A percentile compares a stretch with the other conserved stretches of the same genome.
These are phyloP conservation scores for Eolophus roseicapilla DNA, from an alignment of 2,113 vertebrate species.

Conservation along the genomic window DNA sequence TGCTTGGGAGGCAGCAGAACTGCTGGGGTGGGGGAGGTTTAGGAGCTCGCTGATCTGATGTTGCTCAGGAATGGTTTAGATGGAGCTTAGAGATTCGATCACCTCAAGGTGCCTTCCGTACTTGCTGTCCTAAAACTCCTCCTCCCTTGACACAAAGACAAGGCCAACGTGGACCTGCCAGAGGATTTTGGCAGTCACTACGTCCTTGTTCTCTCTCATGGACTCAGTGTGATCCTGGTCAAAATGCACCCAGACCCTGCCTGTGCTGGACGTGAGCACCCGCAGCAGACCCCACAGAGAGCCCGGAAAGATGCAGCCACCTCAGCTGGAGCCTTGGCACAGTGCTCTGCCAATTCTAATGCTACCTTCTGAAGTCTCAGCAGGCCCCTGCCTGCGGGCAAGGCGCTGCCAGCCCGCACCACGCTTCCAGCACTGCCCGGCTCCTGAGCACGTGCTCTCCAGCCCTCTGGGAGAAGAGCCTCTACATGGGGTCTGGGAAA, in stretches of 20 bases:
- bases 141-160: neutral
- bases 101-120: neutral
- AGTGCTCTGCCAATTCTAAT: neutral
- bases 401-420: neutral
- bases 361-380: neutral
- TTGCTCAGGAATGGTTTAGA: neutral
- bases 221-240: neutral
- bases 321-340: neutral
- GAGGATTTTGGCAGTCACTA: neutral
- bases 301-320: neutral
- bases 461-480: neutral
- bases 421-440: neutral
- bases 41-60: neutral
- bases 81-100: neutral
- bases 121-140: neutral
- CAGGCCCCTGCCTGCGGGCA: neutral
- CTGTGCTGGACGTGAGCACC: neutral
- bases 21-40: neutral
- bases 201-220: fast-evolving
- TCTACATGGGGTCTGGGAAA: neutral
- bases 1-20: neutral
- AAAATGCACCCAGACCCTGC: neutral
- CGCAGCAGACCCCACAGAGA: neutral
- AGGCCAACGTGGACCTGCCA: neutral
- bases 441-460: neutral